Evolutionary conservation across 2,797 vertebrate species (phyloP), one percentile per base, ranked within the genome.

Genomic region (Orientallactaga sibirica): DNA sequence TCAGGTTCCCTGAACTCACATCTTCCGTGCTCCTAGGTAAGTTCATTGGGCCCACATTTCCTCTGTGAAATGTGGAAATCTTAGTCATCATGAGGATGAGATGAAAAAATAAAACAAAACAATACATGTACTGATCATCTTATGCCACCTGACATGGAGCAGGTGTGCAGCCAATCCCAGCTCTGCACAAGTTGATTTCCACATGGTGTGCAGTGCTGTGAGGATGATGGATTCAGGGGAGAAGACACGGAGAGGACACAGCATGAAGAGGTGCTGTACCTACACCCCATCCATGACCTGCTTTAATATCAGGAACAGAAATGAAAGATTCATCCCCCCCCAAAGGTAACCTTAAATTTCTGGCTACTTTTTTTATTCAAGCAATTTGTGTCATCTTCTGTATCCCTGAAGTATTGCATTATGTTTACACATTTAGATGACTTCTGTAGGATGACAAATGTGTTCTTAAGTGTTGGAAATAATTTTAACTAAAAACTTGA

Each of bases 401-500:
- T 81, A 27, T 82, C 91, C 85, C 86, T 78, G 87, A 84, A 91
- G 68, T 67, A 89, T 75, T 68, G 27, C 48, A 74, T 90, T 83
- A 52, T 94, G 74, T 96, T 95, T 96, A 90, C 64, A 95, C 79
- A 96, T 86, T 94, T 80, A 80, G 48, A 80, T 79, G 66, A 55
- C 78, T 93, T 90, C 88, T 84, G 73, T 83, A 62, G 80, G 88
- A 95, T 94, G 95, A 80, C 74, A 96, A 94, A 90, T 95, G 90
- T 90, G 79, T 91, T 95, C 82, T 86, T 90, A 88, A 95, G 71
- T 67, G 86, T 81, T 86, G 37, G 33, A 85, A 92, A 76, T 91
- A 94, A 90, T 92, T 96, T 90, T 90, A 94, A 83, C 91, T 88
- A 25, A 95, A 88, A 95, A 88, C 74, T 85, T 88, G 88, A 94